phyloP scores from a whole-genome alignment of 2,797 vertebrate genomes.

The Cynodonichthys magdalenae region DNA sequence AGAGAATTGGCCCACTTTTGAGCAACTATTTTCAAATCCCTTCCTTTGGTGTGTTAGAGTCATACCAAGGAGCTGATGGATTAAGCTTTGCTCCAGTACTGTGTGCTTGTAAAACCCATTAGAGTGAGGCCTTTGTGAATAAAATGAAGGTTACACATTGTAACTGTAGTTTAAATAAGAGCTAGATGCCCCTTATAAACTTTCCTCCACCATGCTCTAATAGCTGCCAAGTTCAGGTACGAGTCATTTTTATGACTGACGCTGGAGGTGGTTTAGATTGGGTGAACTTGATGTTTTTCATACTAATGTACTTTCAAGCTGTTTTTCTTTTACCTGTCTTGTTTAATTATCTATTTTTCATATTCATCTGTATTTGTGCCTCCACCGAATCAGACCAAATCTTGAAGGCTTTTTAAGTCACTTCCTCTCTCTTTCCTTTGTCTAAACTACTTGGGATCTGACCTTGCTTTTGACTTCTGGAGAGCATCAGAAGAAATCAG shows the following conservation, averaged over 20 bases:
- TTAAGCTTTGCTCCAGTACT: background rate
- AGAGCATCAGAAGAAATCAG: no score
- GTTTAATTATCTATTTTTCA: slow-evolving; percentile 1
- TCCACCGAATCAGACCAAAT: no score
- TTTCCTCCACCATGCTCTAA: background rate
- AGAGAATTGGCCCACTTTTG: slow-evolving; percentile 2
- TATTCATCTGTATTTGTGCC: slow-evolving; percentile 30
- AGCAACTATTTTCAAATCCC: slow-evolving; percentile 9
- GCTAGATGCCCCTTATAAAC: background rate
- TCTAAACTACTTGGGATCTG: no score
- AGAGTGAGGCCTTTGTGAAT: background rate
- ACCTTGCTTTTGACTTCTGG: no score
- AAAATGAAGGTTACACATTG: slow-evolving; percentile 1
- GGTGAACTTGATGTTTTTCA: slow-evolving; percentile 1
- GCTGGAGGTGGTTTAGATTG: background rate
- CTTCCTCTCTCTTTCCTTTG: no score
- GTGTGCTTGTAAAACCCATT: slow-evolving; percentile 6
- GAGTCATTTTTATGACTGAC: slow-evolving; percentile 3
- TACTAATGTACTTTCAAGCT: background rate
- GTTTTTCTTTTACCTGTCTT: background rate
- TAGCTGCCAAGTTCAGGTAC: slow-evolving; percentile 1
- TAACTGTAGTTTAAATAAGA: slow-evolving; percentile 9
- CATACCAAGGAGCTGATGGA: slow-evolving; percentile 1
- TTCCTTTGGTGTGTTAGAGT: background rate
- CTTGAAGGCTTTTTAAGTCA: no score